A percentile compares a stretch with the other conserved stretches of the same genome.
These are phyloP conservation scores for Sinocyclocheilus rhinocerous DNA, from an alignment of 2,113 vertebrate species.

Conservation along the genomic window DNA sequence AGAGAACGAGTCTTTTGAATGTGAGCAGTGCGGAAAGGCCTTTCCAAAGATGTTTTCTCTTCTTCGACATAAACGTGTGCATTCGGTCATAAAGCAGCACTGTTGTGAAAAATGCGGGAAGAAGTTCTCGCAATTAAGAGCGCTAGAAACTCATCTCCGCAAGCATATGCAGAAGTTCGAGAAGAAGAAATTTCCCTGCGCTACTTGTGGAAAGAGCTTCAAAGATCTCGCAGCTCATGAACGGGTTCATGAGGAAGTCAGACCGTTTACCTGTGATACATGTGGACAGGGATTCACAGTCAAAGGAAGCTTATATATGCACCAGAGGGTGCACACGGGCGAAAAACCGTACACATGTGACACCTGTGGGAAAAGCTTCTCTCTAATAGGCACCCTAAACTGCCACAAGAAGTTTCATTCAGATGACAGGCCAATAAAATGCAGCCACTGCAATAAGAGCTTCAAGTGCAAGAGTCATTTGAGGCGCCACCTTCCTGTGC, in stretches of 20 bases:
- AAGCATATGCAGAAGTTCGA: slow-evolving; percentile 18
- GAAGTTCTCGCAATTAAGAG: slow-evolving; percentile 32
- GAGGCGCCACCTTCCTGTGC: slow-evolving; percentile 67
- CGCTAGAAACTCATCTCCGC: slow-evolving; percentile 38
- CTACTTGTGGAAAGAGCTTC: slow-evolving; percentile 48
- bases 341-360: slow-evolving; percentile 73
- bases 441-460: slow-evolving; percentile 65
- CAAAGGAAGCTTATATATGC: slow-evolving; percentile 62
- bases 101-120: slow-evolving; percentile 45
- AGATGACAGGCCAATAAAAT: slow-evolving; percentile 62
- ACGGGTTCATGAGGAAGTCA: slow-evolving; percentile 58
- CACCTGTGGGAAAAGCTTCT: slow-evolving; percentile 75
- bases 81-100: slow-evolving; percentile 18
- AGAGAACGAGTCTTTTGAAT: slow-evolving; percentile 55
- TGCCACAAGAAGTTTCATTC: slow-evolving; percentile 72
- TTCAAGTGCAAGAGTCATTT: slow-evolving; percentile 62
- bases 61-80: slow-evolving; percentile 23
- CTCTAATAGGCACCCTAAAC: slow-evolving; percentile 73
- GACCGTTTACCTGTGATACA: slow-evolving; percentile 64
- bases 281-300: slow-evolving; percentile 72
- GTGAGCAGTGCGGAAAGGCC: slow-evolving; percentile 64
- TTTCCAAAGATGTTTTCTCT: slow-evolving; percentile 68
- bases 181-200: slow-evolving; percentile 41
- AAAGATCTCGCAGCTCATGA: slow-evolving; percentile 64
- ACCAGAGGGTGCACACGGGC: slow-evolving; percentile 22